These are phyloP conservation scores for Azorinus chamasolen DNA, from an alignment of 2,888 invertebrate genomes.

Conservation along the genomic window DNA sequence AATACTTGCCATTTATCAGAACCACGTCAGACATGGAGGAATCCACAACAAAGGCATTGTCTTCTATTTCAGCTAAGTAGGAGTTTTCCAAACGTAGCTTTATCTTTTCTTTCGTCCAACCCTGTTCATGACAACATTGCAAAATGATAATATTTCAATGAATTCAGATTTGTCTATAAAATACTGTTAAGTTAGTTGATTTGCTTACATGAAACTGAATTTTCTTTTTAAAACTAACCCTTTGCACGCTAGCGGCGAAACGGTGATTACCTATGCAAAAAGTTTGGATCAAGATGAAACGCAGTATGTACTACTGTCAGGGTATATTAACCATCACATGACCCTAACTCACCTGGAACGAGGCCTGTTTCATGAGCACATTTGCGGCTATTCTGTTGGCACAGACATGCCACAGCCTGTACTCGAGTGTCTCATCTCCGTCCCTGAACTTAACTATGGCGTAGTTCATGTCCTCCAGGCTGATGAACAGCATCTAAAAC, in stretches of 20 bases:
- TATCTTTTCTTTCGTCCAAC: conserved; percentile 88
- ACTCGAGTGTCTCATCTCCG: conserved; percentile 88
- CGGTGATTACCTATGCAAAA: too few relatives aligned
- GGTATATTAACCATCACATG: too few relatives aligned
- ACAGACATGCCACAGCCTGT: conserved; percentile 89
- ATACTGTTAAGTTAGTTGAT: too few relatives aligned
- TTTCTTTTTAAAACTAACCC: too few relatives aligned
- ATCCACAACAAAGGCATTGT: conserved; percentile 66
- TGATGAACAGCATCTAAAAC: conserved; percentile 84
- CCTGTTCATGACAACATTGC: conserved; percentile 80
- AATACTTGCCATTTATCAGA: conserved; percentile 87
- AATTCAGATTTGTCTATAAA: too few relatives aligned
- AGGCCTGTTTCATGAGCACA: conserved; percentile 88
- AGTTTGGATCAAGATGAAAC: too few relatives aligned
- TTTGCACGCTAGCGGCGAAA: too few relatives aligned
- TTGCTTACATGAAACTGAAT: too few relatives aligned
- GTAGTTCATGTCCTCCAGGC: conserved; percentile 79
- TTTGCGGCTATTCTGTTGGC: conserved; percentile 89
- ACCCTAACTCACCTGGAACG: conserved; percentile 81
- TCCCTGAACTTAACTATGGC: conserved; percentile 83
- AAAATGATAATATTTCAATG: too few relatives aligned
- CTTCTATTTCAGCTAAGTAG: conserved; percentile 87
- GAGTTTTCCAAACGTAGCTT: conserved; percentile 88
- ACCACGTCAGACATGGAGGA: conserved; percentile 88
- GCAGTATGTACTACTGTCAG: too few relatives aligned